Conservation (phyloP, 2,113 vertebrate species). For the Caretta caretta region DNA sequence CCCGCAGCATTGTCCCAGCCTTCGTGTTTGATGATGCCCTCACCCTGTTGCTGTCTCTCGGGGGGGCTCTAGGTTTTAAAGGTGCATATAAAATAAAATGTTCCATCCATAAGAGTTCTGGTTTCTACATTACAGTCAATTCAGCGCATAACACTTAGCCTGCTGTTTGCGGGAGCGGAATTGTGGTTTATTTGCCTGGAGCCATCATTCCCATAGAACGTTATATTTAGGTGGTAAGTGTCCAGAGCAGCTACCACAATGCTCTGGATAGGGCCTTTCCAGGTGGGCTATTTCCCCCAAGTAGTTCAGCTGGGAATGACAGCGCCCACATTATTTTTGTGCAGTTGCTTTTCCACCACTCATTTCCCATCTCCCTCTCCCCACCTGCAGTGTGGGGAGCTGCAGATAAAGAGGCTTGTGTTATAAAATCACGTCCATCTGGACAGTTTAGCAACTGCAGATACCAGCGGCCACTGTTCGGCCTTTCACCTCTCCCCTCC, state of each 20-base stretch:
- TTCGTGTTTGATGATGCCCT: not conserved
- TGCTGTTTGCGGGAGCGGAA: not conserved
- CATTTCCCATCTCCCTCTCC: not conserved
- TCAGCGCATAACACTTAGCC: not conserved
- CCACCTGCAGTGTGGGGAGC: accelerated
- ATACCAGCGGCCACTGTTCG: not conserved
- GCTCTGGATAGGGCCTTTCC: not conserved
- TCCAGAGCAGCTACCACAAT: not conserved
- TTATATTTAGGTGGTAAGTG: not conserved
- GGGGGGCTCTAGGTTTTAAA: not conserved
- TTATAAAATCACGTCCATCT: not conserved
- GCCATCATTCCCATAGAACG: not conserved
- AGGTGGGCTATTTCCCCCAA: not conserved
- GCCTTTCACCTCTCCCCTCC: not conserved
- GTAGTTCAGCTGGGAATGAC: not conserved
- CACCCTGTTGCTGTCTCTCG: not conserved
- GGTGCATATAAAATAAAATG: constrained; percentile 6
- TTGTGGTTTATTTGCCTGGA: not conserved
- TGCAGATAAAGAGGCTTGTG: not conserved
- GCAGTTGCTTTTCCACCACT: not conserved
- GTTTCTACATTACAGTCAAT: not conserved
- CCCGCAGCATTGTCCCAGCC: not conserved
- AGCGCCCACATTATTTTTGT: not conserved
- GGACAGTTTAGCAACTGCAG: not conserved
- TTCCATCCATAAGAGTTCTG: not conserved